Evolutionary conservation across 2,888 invertebrate genomes (phyloP).

Genomic region (Neoascia interrupta): DNA sequence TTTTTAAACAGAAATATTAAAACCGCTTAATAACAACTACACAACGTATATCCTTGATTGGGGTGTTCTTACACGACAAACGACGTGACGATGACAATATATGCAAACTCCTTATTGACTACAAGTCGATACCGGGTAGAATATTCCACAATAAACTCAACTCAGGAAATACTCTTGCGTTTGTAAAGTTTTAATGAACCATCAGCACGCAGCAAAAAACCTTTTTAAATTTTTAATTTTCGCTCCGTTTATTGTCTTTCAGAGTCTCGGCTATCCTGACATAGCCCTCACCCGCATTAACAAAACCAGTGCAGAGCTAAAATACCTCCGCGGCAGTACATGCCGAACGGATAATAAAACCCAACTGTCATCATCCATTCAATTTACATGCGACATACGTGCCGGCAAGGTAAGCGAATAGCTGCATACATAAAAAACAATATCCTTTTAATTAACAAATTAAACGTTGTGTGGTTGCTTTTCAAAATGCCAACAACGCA

Average conservation of each 20-base stretch:
- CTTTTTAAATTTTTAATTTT: background rate
- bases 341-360: conserved; percentile 74
- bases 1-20: too few species aligned
- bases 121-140: too few species aligned
- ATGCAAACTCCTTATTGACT: too few species aligned
- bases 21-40: too few species aligned
- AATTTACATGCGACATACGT: conserved; percentile 76
- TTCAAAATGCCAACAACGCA: conserved; percentile 12
- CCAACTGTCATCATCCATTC: conserved; percentile 75
- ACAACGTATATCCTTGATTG: too few species aligned
- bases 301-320: conserved; percentile 75
- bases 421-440: background rate
- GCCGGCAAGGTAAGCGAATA: conserved; percentile 78
- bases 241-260: background rate
- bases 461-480: background rate
- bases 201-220: too few species aligned
- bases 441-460: background rate
- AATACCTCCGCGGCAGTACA: conserved; percentile 75
- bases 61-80: too few species aligned
- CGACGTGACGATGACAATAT: too few species aligned
- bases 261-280: conserved; percentile 76
- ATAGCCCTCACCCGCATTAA: conserved; percentile 74
- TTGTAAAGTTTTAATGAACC: too few species aligned
- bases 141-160: too few species aligned
- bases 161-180: too few species aligned